phyloP scores from a whole-genome alignment of 1,140 invertebrate genomes.

The Conopomorpha cramerella region DNA sequence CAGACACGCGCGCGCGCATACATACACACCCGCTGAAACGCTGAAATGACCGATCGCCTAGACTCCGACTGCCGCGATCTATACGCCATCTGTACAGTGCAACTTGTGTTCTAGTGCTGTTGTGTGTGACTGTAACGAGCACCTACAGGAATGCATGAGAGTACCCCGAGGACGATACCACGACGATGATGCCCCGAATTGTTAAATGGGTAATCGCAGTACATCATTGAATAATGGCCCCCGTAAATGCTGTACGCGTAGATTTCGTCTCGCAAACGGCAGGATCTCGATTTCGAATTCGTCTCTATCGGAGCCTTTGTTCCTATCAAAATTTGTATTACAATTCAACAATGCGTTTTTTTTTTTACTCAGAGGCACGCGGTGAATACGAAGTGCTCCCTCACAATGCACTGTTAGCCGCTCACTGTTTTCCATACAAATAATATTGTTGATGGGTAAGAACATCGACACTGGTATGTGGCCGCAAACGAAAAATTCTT shows the following conservation, averaged over 20 bases:
- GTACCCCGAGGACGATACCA: constrained; percentile 18
- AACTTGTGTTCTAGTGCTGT: constrained; percentile 22
- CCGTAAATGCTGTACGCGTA: constrained; percentile 33
- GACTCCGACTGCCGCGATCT: no score
- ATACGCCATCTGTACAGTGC: no score
- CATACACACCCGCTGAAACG: constrained; percentile 17
- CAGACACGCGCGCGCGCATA: constrained; percentile 31
- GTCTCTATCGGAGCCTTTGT: constrained; percentile 35
- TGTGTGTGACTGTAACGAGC: constrained; percentile 30
- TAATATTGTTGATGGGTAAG: no score
- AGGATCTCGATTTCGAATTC: no score
- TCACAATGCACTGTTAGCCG: no score
- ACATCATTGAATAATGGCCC: constrained; percentile 59
- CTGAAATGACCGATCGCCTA: not conserved
- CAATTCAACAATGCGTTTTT: constrained; percentile 35
- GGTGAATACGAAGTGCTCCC: constrained; percentile 35
- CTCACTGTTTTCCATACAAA: no score
- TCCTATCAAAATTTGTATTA: constrained; percentile 35
- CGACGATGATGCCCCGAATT: constrained; percentile 50
- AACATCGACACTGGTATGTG: no score
- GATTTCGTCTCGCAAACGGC: no score
- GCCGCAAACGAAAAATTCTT: no score
- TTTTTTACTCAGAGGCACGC: constrained; percentile 25
- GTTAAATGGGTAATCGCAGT: constrained; percentile 56
- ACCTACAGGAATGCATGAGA: constrained; percentile 37